A percentile compares a stretch with the other conserved stretches of the same genome.
These are phyloP conservation scores for Caracal caracal DNA, from an alignment of 2,113 vertebrate genomes.

Conservation along the genomic window DNA sequence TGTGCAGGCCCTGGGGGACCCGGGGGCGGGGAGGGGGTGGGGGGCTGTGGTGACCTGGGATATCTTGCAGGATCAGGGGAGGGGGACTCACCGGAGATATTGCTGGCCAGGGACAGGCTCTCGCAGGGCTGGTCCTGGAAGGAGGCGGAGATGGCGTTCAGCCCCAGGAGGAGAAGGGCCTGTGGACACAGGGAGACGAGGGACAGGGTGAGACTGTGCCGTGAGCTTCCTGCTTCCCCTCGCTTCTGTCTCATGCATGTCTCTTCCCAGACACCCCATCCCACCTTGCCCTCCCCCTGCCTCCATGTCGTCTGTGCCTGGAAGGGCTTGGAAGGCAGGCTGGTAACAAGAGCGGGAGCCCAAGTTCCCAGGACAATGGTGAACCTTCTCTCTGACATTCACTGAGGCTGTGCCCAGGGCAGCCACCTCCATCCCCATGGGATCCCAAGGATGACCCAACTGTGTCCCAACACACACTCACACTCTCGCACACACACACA, in stretches of 20 bases:
- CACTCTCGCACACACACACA: too few species aligned
- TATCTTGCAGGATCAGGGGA: neutral
- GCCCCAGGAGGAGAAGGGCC: slow-evolving; percentile 82
- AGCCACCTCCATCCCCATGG: neutral
- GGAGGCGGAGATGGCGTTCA: slow-evolving; percentile 67
- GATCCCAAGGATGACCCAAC: neutral
- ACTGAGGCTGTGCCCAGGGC: neutral
- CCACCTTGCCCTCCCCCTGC: neutral
- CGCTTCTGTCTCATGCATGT: accelerated
- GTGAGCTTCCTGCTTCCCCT: neutral
- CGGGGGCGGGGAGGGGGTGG: too few species aligned
- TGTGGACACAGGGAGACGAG: slow-evolving; percentile 5
- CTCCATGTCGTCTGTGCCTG: neutral
- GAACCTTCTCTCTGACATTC: neutral
- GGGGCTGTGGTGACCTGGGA: neutral
- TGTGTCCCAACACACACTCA: neutral
- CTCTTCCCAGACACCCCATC: neutral
- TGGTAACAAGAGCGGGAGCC: neutral
- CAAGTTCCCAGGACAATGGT: neutral
- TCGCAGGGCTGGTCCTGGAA: slow-evolving; percentile 85
- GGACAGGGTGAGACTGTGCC: neutral
- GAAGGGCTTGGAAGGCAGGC: neutral
- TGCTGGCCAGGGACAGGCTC: slow-evolving; percentile 75
- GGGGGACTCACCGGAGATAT: slow-evolving; percentile 82
- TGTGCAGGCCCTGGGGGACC: neutral